Conservation (phyloP, 2,113 vertebrate genomes). For the Amblyopsis rosae region DNA sequence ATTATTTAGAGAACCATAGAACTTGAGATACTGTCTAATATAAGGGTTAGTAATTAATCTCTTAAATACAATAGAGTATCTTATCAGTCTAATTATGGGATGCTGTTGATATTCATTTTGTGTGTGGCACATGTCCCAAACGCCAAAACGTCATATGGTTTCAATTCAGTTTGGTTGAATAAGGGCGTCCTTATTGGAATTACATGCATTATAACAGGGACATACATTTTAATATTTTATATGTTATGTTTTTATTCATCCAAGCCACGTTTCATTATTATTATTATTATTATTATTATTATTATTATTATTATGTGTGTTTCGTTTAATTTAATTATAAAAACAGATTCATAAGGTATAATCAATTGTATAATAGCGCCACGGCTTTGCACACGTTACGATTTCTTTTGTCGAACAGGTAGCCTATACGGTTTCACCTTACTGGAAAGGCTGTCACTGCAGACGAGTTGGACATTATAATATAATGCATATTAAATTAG, state of each 20-base stretch:
- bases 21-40: too few relatives aligned
- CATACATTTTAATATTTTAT: too few relatives aligned
- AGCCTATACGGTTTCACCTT: neutral
- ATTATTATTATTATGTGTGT: neutral
- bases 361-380: too few relatives aligned
- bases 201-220: too few relatives aligned
- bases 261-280: conserved; percentile 1
- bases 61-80: neutral
- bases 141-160: conserved; percentile 68
- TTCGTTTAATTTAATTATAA: neutral
- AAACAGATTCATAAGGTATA: too few relatives aligned
- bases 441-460: neutral
- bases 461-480: conserved; percentile 25
- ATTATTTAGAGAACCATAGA: too few relatives aligned
- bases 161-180: conserved; percentile 62
- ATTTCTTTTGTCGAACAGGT: too few relatives aligned
- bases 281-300: conserved; percentile 10
- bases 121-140: conserved; percentile 48
- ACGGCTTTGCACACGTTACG: too few relatives aligned
- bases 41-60: neutral
- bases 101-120: conserved; percentile 24
- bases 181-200: conserved; percentile 63
- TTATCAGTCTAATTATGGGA: conserved; percentile 12
- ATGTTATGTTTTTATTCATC: conserved; percentile 1
- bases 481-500: conserved; percentile 16